Evolutionary conservation across 1,140 invertebrate species (phyloP), one percentile per base, ranked within the genome.

Genomic region (Diprion similis): DNA sequence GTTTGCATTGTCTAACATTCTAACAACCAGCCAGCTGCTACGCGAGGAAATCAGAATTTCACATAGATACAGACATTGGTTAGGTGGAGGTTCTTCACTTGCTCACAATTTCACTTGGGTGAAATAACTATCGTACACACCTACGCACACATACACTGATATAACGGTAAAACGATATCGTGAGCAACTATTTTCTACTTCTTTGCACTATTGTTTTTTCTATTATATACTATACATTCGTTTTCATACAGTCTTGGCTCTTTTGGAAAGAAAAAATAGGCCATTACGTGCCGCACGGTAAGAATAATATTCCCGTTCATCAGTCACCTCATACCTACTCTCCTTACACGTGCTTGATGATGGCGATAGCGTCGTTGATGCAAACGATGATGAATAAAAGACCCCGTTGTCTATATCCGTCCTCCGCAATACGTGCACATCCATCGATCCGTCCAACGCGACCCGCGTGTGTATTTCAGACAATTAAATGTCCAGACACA

Each of bases 41-140:
- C n/a, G 51, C 51, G 51, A 59, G 51, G n/a, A 59, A 59, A 59
- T 59, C 51, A 59, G 51, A 59, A 59, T 59, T 59, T 59, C 51
- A 59, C 51, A 59, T 59, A 59, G 24, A 37, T 37, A 37, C 24
- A 37, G 24, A 37, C 24, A 37, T 37, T 37, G 24, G 24, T 37
- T 37, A 6, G 24, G 24, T 37, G 6, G 24, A 37, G 24, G 24
- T 37, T 37, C 24, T 37, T 37, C 51, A 9, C 51, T 59, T 15
- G 51, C 11, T 59, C 51, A 59, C 51, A 59, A 59, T 59, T 59
- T 59, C 3, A 9, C n/a, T 59, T 59, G 11, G 24, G 24, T 37
- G 51, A 59, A 59, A 59, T 59, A 59, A 59, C 51, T 6, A 37
- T 3, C 24, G 24, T 6, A 37, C 24, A 37, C 24, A 37, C 24